These are phyloP conservation scores for Sylvietta virens DNA, from an alignment of 2,113 vertebrate genomes.

Conservation along the genomic window DNA sequence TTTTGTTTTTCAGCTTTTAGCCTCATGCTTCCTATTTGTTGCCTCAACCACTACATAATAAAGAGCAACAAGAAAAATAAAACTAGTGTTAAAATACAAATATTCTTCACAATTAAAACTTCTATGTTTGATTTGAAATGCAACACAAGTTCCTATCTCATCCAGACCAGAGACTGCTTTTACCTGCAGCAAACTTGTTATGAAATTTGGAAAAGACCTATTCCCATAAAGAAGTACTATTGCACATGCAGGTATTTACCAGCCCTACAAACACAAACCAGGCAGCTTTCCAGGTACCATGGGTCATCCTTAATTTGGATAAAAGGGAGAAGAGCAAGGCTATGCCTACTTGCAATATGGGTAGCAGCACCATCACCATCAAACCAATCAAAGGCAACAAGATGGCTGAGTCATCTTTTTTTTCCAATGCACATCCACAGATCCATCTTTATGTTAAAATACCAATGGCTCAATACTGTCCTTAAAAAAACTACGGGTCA, in stretches of 20 bases:
- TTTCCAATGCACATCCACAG: neutral
- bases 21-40: conserved; percentile 4
- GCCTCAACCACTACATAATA: neutral
- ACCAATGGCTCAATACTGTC: neutral
- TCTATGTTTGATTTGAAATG: neutral
- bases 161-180: neutral
- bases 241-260: neutral
- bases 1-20: conserved; percentile 23
- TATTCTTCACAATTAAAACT: neutral
- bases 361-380: neutral
- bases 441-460: neutral
- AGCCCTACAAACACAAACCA: neutral
- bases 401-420: neutral
- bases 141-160: neutral
- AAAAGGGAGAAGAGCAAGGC: neutral
- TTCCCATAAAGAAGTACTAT: neutral
- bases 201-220: neutral
- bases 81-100: neutral
- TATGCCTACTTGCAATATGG: neutral
- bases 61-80: neutral
- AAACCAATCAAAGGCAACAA: neutral
- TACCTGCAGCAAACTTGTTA: neutral
- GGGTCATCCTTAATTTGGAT: neutral
- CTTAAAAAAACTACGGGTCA: neutral
- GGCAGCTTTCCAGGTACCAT: neutral